These are phyloP conservation scores for Macroramphosus scolopax DNA, from an alignment of 2,797 vertebrate species.

Conservation along the genomic window DNA sequence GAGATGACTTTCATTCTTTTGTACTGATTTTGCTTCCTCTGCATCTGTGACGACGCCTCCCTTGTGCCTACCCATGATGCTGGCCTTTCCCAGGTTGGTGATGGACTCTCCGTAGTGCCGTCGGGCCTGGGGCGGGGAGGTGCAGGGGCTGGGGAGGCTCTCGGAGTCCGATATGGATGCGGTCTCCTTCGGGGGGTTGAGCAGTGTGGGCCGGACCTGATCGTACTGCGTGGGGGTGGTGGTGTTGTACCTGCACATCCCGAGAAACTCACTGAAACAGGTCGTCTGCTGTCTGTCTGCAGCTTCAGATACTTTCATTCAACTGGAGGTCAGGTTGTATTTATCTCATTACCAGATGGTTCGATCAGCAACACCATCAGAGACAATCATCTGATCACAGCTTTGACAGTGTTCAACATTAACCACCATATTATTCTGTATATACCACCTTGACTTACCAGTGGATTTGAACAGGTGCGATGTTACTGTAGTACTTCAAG, in stretches of 20 bases:
- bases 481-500: conserved; percentile 93
- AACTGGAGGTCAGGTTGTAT: no score
- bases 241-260: conserved; percentile 84
- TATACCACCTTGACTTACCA: conserved; percentile 73
- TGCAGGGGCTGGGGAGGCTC: conserved; percentile 86
- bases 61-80: conserved; percentile 86
- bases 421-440: no score
- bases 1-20: no score
- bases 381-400: no score
- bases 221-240: conserved; percentile 87
- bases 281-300: no score
- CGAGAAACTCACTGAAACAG: conserved; percentile 3
- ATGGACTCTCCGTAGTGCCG: conserved; percentile 94
- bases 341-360: no score
- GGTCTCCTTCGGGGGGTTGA: conserved; percentile 86
- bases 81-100: conserved; percentile 93
- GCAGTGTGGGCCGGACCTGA: conserved; percentile 85
- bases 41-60: no score
- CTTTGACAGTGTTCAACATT: no score
- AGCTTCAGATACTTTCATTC: no score
- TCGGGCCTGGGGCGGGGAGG: conserved; percentile 87
- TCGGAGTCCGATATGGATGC: conserved; percentile 81
- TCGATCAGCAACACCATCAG: no score
- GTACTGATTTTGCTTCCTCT: no score
- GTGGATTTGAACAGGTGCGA: conserved; percentile 91